These are phyloP conservation scores for Aldabrachelys gigantea DNA, from an alignment of 2,113 vertebrate species.

Conservation along the genomic window DNA sequence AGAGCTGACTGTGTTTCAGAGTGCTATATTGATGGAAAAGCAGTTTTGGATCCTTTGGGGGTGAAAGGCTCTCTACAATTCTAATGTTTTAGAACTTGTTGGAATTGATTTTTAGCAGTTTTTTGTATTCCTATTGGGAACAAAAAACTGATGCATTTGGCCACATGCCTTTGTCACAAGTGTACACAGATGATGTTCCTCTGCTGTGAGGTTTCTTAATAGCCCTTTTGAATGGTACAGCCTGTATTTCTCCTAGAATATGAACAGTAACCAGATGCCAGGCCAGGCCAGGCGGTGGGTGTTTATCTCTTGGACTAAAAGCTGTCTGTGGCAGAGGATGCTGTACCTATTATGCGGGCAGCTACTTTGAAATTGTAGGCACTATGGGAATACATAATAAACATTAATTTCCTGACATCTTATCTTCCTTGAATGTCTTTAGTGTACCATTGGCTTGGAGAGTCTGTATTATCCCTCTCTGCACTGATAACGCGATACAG, in stretches of 20 bases:
- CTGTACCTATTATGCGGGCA: neutral
- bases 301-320: neutral
- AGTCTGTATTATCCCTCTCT: no score
- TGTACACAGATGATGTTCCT: neutral
- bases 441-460: neutral
- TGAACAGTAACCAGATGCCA: neutral
- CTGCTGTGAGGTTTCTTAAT: neutral
- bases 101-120: neutral
- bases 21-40: fast-evolving
- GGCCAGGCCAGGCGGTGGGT: neutral
- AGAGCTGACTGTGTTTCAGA: neutral
- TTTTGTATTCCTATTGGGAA: neutral
- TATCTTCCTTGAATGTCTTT: neutral
- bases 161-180: fast-evolving
- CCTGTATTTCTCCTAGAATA: neutral
- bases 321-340: neutral
- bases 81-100: fast-evolving
- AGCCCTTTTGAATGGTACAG: neutral
- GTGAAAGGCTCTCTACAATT: fast-evolving
- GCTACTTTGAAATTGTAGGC: neutral
- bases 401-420: neutral
- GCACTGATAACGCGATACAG: neutral
- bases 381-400: neutral
- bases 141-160: fast-evolving
- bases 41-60: fast-evolving